phyloP scores from a whole-genome alignment of 2,113 vertebrate species.

The Eurystomus gularis region DNA sequence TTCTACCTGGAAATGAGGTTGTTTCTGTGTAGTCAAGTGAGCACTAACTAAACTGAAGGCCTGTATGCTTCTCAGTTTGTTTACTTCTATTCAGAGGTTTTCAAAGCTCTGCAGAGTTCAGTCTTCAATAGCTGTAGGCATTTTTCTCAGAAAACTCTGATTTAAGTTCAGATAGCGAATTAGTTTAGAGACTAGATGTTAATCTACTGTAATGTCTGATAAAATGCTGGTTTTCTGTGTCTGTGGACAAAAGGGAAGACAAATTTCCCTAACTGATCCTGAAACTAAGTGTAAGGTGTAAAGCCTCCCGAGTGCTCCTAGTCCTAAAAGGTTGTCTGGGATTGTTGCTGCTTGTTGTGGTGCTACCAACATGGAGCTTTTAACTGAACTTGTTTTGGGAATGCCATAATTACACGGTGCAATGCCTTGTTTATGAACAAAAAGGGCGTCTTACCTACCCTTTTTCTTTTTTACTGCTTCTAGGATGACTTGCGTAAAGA shows the following conservation, averaged over 20 bases:
- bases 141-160: background rate
- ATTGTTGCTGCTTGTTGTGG: background rate
- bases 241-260: background rate
- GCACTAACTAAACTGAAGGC: background rate
- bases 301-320: background rate
- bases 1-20: background rate
- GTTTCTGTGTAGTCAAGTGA: background rate
- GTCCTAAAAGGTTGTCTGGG: background rate
- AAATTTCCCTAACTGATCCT: background rate
- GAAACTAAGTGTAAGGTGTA: background rate
- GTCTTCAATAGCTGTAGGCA: background rate
- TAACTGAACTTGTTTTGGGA: background rate
- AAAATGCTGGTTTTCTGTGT: background rate
- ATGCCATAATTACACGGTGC: background rate
- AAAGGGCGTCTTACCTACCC: background rate
- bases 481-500: slow-evolving; percentile 96
- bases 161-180: background rate
- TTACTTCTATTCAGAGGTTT: background rate
- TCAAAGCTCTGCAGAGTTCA: background rate
- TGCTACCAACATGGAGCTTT: background rate
- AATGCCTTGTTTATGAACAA: background rate
- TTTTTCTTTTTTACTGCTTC: background rate
- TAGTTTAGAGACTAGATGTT: background rate
- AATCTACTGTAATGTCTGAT: background rate
- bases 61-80: background rate